Conservation (phyloP, 2,888 invertebrate genomes). For the Coelinius sp. region DNA sequence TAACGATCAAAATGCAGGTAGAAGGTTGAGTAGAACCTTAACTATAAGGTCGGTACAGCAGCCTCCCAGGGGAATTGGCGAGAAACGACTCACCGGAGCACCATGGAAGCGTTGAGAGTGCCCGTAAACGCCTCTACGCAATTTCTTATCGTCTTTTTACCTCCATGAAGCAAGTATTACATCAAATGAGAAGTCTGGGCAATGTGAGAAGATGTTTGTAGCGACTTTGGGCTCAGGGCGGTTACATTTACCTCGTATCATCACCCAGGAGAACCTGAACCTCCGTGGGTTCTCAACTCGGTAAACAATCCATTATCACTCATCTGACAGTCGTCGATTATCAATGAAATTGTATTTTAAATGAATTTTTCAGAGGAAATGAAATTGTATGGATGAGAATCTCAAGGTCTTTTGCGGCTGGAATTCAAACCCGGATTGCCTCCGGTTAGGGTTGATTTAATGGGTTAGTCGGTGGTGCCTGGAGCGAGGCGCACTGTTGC, state of each 20-base stretch:
- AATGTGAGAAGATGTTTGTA: constrained; percentile 13
- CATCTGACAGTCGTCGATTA: neutral
- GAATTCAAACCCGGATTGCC: constrained; percentile 24
- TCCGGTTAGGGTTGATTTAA: constrained; percentile 35
- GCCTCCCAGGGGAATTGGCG: constrained; percentile 20
- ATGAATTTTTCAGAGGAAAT: neutral
- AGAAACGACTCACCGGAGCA: neutral
- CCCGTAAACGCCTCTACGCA: neutral
- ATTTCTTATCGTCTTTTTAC: neutral
- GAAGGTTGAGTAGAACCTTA: constrained; percentile 36
- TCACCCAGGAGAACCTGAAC: constrained; percentile 67
- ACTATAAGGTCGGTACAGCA: constrained; percentile 15
- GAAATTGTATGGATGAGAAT: neutral
- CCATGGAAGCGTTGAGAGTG: neutral
- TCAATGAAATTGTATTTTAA: neutral
- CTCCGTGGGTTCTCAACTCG: constrained; percentile 63
- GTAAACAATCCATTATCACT: neutral
- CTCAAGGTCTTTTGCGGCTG: neutral
- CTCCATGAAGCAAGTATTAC: neutral
- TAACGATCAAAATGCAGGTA: constrained; percentile 49
- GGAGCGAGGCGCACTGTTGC: constrained; percentile 37
- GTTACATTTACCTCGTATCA: constrained; percentile 57
- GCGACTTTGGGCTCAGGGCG: constrained; percentile 53
- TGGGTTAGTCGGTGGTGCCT: constrained; percentile 32
- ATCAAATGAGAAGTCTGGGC: neutral